These are phyloP conservation scores for Tangara arthus DNA, from an alignment of 2,797 vertebrate species.

Conservation along the genomic window DNA sequence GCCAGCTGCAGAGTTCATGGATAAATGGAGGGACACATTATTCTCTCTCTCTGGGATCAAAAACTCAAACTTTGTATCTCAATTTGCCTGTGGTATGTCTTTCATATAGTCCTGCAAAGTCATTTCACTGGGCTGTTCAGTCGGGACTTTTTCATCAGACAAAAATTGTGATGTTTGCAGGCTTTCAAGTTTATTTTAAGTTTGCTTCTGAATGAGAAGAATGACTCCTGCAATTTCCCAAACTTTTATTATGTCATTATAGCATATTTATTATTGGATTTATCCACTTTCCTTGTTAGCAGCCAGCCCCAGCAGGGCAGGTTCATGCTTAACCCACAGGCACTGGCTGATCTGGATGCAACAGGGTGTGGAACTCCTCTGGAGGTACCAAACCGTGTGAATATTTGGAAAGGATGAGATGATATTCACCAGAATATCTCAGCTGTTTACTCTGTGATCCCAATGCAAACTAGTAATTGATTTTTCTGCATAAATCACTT, in stretches of 20 bases:
- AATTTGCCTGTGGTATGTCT: slow-evolving; percentile 65
- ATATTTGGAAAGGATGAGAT: neutral
- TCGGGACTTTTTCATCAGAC: slow-evolving; percentile 35
- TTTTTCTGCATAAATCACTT: neutral
- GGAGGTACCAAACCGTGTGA: neutral
- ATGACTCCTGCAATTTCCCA: slow-evolving; percentile 7
- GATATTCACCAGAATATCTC: neutral
- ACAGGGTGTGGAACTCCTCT: neutral
- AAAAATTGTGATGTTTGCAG: slow-evolving; percentile 55
- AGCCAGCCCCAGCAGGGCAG: neutral
- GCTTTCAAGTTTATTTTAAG: slow-evolving; percentile 56
- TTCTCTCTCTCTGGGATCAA: slow-evolving; percentile 74
- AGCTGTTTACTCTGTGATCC: neutral
- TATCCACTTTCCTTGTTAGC: slow-evolving; percentile 45
- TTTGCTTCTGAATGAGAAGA: slow-evolving; percentile 38
- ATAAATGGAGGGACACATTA: slow-evolving; percentile 75
- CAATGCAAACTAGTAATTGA: neutral
- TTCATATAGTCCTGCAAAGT: slow-evolving; percentile 70
- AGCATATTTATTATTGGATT: slow-evolving; percentile 37
- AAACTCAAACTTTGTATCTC: slow-evolving; percentile 66
- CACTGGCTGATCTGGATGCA: neutral
- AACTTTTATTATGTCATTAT: slow-evolving; percentile 13
- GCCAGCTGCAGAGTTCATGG: slow-evolving; percentile 79
- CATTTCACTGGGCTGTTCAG: slow-evolving; percentile 21
- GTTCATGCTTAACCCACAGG: neutral